Evolutionary conservation across 1,140 invertebrate species (phyloP).

Genomic region (Episyrphus balteatus): DNA sequence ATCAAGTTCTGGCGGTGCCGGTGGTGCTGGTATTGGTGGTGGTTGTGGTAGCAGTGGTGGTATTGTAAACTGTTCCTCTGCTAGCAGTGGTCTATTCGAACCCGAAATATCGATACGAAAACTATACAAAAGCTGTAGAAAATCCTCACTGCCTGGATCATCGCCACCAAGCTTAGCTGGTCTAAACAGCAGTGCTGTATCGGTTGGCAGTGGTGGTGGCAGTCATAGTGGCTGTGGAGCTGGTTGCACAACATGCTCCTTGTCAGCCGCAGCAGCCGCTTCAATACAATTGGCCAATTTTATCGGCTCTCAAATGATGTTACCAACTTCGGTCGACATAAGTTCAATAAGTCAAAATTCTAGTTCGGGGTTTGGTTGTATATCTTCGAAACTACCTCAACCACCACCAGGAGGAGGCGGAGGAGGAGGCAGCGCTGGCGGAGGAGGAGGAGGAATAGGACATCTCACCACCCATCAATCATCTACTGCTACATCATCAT

Average conservation of each 20-base stretch:
- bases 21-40: conserved; percentile 2
- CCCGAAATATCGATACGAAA: conserved; percentile 30
- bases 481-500: no score
- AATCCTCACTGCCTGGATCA: background rate
- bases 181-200: background rate
- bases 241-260: conserved; percentile 18
- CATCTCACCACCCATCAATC: no score
- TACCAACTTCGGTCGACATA: conserved; percentile 3
- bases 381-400: no score
- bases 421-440: background rate
- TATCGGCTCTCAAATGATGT: conserved; percentile 17
- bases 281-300: conserved; percentile 31
- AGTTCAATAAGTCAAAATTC: no score
- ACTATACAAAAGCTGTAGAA: conserved; percentile 29
- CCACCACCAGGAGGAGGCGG: no score
- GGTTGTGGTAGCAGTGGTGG: background rate
- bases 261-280: conserved; percentile 18
- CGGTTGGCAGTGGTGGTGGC: conserved; percentile 3
- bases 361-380: no score
- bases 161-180: background rate
- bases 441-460: no score
- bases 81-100: conserved; percentile 19
- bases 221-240: conserved; percentile 21
- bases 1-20: conserved; percentile 17
- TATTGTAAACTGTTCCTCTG: background rate